Base-by-base conservation (phyloP, 2,113 vertebrate genomes). In the Argyrosomus japonicus region DNA sequence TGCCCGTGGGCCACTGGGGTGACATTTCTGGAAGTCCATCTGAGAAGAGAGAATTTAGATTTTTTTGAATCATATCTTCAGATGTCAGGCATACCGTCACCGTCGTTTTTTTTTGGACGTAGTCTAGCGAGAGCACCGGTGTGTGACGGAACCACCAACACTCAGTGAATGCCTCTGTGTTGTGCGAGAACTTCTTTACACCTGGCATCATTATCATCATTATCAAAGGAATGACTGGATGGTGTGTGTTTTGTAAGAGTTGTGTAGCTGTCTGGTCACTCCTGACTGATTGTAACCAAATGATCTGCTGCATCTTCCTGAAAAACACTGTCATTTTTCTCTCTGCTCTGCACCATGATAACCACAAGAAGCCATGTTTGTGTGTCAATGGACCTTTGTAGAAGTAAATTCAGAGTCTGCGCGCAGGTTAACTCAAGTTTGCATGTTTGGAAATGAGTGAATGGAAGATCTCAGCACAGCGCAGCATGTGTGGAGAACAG, bases 251-350 rank as follows among this genome's bases (percentile, higher is more conserved):
- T 50, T 25, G 14, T 65, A 18, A 58, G 18, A 14, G 4, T 54
- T 45, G 68, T 72, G 32, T 77, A 60, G 67, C 64, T 77, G 65
- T 70, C 43, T 69, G 54, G 12, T 64, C 62, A 70, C 23, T n/a
- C 40, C 51, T 76, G 43, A 21, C 23, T 73, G 63, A 68, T 54
- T 64, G 5, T 72, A 81, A 72, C 8, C 77, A 79, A 79, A 83
- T 85, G 5, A 83, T 40, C 47, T 50, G 8, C 29, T 8, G 19
- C 62, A 45, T 58, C 36, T 2, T 40, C 40, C 17, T 67, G 40
- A 21, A 56, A 14, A 76, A 45, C 29, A 19, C 1, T 15, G 4
- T 0, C 2, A 27, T 29, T 63, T 53, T 14, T 12, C 11, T 14
- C 17, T 47, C 12, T 65, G 12, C 29, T 40, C 15, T 36, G 27